Base-by-base conservation (phyloP, 2,888 invertebrate species). In the Acrobasis suavella region DNA sequence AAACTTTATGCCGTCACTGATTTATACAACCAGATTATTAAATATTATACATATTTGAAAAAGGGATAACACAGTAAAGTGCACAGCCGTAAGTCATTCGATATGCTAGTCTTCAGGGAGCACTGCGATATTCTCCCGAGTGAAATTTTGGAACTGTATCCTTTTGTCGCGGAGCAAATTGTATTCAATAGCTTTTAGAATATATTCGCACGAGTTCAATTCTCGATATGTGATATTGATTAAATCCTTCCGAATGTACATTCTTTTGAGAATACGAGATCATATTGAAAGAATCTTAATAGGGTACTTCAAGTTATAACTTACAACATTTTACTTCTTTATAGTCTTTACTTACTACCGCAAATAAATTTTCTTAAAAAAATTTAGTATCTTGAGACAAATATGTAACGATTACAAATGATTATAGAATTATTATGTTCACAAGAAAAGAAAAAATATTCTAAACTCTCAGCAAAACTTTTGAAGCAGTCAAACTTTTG, bases 141-240 rank as follows among this genome's bases (percentile, higher is more conserved):
- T 67, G 50, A 65, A 66, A 66, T 67, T 64, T 65, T 46, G 63
- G 63, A 63, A 62, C 66, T 63, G 64, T 65, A 65, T 66, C 66
- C 69, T 67, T 62, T 69, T 69, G 69, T 64, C 58, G 39, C 65
- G 64, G 63, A 67, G 62, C 64, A 69, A 67, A 69, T 67, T 67
- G 64, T 69, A 67, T 67, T 63, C 62, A 61, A 63, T 65, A 67
- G 63, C 65, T 66, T 67, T 69, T 67, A 46, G 56, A 56, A 46
- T 56, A 55, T 16, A 46, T 46, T 46, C 46, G 52, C 22, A 38
- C 15, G 54, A 54, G 54, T 32, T 54, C 37, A n/a, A 54, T 54
- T 0, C 46, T 46, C 38, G 54, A 37, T 54, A 38, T 58, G 49
- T 58, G 46, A 14, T 58, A 58, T 49, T 58, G 49, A 49, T 46